Evolutionary conservation across 2,113 vertebrate species (phyloP), one percentile per base, ranked within the genome.

Genomic region (Setophaga kirtlandii): DNA sequence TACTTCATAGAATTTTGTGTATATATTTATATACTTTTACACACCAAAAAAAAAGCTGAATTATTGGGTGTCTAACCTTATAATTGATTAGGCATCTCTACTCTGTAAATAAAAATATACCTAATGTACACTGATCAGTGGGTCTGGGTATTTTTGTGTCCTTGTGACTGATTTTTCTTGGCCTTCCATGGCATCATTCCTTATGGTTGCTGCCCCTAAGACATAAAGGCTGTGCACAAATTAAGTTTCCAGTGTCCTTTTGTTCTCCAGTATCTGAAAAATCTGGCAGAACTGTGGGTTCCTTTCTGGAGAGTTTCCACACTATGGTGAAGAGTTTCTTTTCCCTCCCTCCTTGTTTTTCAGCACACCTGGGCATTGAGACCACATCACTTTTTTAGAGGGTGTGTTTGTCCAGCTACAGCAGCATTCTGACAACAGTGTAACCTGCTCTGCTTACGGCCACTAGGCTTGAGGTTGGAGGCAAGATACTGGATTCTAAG

Each of bases 1-100:
- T 98, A 98, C 95, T 97, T 97, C 91, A 81, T 97, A 97, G 93
- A 97, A 83, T 96, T 94, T 95, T 80, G 70, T 98, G 97, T 98
- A 98, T 95, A 98, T 98, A 98, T 98, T 98, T 98, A 98, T 98
- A 98, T 98, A 96, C 97, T 98, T 98, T 95, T 97, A 97, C 97
- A 94, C 90, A 50, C 37, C 37, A 97, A 97, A 92, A 41, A 50
- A 97, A 92, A 96, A 91, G 7, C 59, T 89, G 94, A 96, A 91
- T 97, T 97, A 94, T 95, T 83, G 25, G 92, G 59, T 97, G 97
- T 92, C 96, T 96, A 83, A 95, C 49, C 90, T 94, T 97, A 65
- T 96, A 97, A 97, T 60, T 95, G 76, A 96, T 97, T 81, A 90
- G 96, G 70, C 88, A 92, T 96, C 91, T 83, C 85, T 74, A 92